Evolutionary conservation across 2,797 vertebrate species (phyloP), one percentile per base, ranked within the genome.

Genomic region (Mastacembelus armatus): DNA sequence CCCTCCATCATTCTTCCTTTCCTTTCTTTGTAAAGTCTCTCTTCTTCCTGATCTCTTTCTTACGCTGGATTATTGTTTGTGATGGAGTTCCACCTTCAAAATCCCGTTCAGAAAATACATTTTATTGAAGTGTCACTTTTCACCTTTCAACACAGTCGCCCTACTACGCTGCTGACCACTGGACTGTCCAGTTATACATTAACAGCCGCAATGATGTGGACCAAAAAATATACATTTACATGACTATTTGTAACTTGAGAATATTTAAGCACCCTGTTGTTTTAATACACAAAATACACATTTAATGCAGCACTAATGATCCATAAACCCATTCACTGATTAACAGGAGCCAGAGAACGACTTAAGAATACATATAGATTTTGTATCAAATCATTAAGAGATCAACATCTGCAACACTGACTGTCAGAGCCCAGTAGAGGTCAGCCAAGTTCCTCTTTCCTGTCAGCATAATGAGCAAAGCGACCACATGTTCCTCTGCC

Each of bases 341-440:
- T 58, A 42, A 44, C 3, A 10, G 21, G 48, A 72, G 56, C 22
- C 50, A 59, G 52, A 43, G 21, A 52, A 69, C 56, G 44, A 43
- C 57, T 43, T 26, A 35, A 59, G 18, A 50, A 66, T 10, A 26
- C 27, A 40, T 44, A 33, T 10, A 47, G 63, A 69, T 60, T 69
- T 47, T 10, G 47, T 18, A 66, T 70, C 24, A 55, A 61, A 67
- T 72, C 59, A 57, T 75, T 72, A 72, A 47, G 38, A 5, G 27
- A 63, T 78, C 68, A 77, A 61, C 74, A 71, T 79, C 68, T 79
- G 78, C 70, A 71, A 74, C 83, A 81, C 35, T 83, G 66, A 57
- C 79, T 29, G 62, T 60, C 60, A 74, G 54, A 64, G 71, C 66
- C 91, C 92, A 93, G 88, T 80, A 93, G 93, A 90, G 89, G 90